Evolutionary conservation across 2,797 vertebrate species (phyloP).

Genomic region (Atherinosoma microstoma): DNA sequence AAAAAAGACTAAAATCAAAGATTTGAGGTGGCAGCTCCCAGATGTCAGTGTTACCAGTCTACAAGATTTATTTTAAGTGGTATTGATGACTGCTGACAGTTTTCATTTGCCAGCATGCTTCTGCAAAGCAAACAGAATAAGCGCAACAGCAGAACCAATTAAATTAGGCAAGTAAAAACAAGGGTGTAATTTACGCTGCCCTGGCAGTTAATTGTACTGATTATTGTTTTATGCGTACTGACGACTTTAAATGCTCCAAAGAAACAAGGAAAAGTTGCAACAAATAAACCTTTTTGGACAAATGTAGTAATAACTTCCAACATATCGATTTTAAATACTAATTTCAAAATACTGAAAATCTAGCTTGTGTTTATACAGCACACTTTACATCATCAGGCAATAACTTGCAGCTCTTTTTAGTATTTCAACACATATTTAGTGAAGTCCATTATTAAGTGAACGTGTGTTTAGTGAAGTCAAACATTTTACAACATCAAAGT

Average conservation of each 20-base stretch:
- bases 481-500: conserved; percentile 11
- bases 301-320: background rate
- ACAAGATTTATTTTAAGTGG: background rate
- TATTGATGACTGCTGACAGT: background rate
- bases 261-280: background rate
- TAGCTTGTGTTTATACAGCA: background rate
- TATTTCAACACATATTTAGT: conserved; percentile 32
- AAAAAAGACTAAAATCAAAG: background rate
- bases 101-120: background rate
- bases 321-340: background rate
- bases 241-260: background rate
- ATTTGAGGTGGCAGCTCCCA: background rate
- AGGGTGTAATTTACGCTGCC: background rate
- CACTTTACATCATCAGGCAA: background rate
- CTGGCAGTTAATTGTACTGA: background rate
- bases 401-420: conserved; percentile 6
- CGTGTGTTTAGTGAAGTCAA: conserved; percentile 12
- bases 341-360: background rate
- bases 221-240: background rate
- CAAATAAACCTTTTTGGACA: background rate
- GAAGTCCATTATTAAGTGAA: conserved; percentile 6
- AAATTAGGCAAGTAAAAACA: background rate
- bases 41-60: background rate
- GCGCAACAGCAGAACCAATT: background rate
- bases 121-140: background rate